Evolutionary conservation across 2,797 vertebrate genomes (phyloP), one percentile per base, ranked within the genome.

Genomic region (Urosaurus nigricauda): DNA sequence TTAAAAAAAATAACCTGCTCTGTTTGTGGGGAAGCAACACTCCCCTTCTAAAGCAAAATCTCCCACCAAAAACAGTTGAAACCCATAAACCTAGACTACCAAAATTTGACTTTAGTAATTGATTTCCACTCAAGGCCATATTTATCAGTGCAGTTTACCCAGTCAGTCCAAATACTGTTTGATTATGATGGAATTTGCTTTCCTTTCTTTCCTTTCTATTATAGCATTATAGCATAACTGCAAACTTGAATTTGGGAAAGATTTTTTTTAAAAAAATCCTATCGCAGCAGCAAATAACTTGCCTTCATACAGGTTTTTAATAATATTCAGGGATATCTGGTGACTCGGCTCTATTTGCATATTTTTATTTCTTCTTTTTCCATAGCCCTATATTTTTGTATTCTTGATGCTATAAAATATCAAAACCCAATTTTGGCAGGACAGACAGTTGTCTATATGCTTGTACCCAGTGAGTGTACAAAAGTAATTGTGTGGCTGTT

Each of bases 1-100:
- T 89, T 93, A 93, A 92, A 85, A 29, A 71, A 89, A 65, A 21
- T 6, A 0, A 60, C 21, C 70, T 89, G 92, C 92, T 95, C 89
- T 94, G 93, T 90, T 40, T 65, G 75, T 88, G 92, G 90, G 92
- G 83, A 78, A 95, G 26, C 4, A 91, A 35, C 32, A 35, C 85
- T 88, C 87, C 35, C 65, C 83, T 19, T 40, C 19, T 11, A 83
- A 51, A 35, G 6, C 19, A 60, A 21, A 60, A 21, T 1, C 2
- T 19, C 65, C 6, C 24, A 24, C 60, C 19, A 40, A 79, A 79
- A 68, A 9, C n/a, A 24, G 70, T 7, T 87, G 63, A 8, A 70
- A 26, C 2, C 1, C 26, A 71, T 71, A 78, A 37, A 70, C 70
- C 63, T 90, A 60, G 58, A 19, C 63, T 26, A 9, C 32, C 84